phyloP scores from a whole-genome alignment of 2,113 vertebrate genomes.

The Saguinus imperator region DNA sequence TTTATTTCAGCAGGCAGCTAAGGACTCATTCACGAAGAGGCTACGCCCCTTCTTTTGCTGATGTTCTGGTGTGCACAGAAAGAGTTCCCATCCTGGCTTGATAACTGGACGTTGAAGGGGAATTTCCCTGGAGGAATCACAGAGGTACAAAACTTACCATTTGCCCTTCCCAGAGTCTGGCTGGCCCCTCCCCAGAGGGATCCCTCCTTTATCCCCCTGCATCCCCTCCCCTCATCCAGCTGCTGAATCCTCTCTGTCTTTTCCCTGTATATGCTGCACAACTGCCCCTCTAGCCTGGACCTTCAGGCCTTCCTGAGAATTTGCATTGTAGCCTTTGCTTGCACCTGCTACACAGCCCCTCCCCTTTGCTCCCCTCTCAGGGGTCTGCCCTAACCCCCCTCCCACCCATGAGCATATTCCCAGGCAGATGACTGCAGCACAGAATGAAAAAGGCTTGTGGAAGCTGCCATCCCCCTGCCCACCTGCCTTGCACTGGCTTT shows the following conservation, averaged over 20 bases:
- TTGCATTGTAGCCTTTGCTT: neutral
- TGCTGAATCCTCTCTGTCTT: conserved; percentile 2
- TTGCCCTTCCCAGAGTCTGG: neutral
- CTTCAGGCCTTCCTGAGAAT: neutral
- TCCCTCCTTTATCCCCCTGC: neutral
- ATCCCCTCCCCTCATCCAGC: conserved; percentile 44
- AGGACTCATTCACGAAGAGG: neutral
- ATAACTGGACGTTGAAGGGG: neutral
- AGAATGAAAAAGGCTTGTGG: conserved; percentile 4
- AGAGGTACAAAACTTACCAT: neutral
- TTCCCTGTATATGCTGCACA: neutral
- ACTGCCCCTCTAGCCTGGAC: conserved; percentile 10
- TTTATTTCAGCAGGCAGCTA: conserved; percentile 36
- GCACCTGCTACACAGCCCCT: conserved; percentile 53
- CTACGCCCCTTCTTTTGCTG: rapidly evolving
- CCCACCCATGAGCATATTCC: conserved; percentile 62
- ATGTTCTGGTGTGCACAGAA: rapidly evolving
- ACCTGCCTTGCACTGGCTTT: neutral
- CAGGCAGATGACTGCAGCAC: neutral
- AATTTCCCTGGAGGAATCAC: neutral
- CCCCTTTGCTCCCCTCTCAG: neutral
- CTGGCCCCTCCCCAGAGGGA: neutral
- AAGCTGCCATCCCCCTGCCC: neutral
- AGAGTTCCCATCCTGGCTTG: neutral
- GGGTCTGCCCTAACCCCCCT: neutral